Base-by-base conservation (phyloP, 2,113 vertebrate species). In the Tupaia chinensis region DNA sequence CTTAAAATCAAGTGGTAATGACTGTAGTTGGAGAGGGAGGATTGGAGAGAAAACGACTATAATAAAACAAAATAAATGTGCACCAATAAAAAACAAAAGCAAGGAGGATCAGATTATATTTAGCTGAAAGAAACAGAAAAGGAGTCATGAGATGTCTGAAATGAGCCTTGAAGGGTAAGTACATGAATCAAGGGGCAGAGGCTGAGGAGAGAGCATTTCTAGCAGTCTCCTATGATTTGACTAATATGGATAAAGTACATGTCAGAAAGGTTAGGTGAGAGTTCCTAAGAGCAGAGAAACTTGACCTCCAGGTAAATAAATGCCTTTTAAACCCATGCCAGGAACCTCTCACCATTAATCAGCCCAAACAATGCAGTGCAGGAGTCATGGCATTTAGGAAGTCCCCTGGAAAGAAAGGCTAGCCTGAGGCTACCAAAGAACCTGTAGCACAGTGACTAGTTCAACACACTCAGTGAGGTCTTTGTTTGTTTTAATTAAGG, bases 291-390 rank as follows among this genome's bases (percentile, higher is more conserved):
- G 86, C 53, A 60, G 34, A 80, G 91, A 87, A 87, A 87, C n/a
- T 63, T 78, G 70, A 61, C 79, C 56, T 87, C n/a, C 60, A 93
- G 74, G 89, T 92, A 91, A 95, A 95, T 72, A 91, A 95, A 95
- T 72, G 44, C n/a, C 34, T 83, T 54, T 27, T 83, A 81, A 20
- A 91, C 12, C 7, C 22, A 54, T 27, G 81, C 90, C 81, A 91
- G 23, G 66, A 95, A 93, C 25, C 88, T 80, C 63, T 83, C 58
- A 66, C 90, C 72, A 74, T 74, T 29, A 80, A 83, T 73, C 86
- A 90, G 23, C 15, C 32, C 79, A 72, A 82, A 95, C n/a, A 79
- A 61, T 15, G 15, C 56, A 66, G 44, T 22, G 16, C 66, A 66
- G 27, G 19, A 89, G 23, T 73, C 68, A 66, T 20, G 86, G 60